These are phyloP conservation scores for Tauraco hartlaubi DNA, from an alignment of 2,797 vertebrate genomes.

Conservation along the genomic window DNA sequence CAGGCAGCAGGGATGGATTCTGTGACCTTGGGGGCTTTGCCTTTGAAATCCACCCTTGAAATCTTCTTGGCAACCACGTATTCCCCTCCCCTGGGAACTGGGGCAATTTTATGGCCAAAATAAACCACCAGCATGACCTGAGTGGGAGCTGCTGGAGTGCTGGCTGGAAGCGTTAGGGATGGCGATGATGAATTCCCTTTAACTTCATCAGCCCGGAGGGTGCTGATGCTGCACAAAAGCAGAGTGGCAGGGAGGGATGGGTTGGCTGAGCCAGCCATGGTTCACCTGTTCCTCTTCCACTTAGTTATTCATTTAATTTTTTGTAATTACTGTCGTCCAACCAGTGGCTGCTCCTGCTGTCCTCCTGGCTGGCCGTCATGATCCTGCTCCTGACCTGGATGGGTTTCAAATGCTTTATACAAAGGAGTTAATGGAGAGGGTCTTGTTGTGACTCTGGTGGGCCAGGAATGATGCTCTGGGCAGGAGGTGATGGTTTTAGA, in stretches of 20 bases:
- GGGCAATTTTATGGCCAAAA: slow-evolving; percentile 63
- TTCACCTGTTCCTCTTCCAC: slow-evolving; percentile 11
- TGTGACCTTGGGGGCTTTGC: not conserved
- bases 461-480: not conserved
- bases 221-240: not conserved
- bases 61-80: not conserved
- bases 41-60: not conserved
- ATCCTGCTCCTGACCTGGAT: not conserved
- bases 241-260: not conserved
- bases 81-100: not conserved
- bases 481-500: not conserved
- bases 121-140: not conserved
- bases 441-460: not conserved
- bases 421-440: not conserved
- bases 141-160: not conserved
- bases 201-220: not conserved
- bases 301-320: slow-evolving; percentile 51
- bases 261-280: not conserved
- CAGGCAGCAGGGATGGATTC: not conserved
- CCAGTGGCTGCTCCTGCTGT: not conserved
- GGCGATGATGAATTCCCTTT: not conserved
- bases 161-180: not conserved
- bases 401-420: not conserved
- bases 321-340: not conserved
- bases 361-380: accelerated